Percentiles rank a stretch among this genome's conserved stretches.
phyloP scores from a whole-genome alignment of 2,888 invertebrate species.

The Fragum whitleyi region DNA sequence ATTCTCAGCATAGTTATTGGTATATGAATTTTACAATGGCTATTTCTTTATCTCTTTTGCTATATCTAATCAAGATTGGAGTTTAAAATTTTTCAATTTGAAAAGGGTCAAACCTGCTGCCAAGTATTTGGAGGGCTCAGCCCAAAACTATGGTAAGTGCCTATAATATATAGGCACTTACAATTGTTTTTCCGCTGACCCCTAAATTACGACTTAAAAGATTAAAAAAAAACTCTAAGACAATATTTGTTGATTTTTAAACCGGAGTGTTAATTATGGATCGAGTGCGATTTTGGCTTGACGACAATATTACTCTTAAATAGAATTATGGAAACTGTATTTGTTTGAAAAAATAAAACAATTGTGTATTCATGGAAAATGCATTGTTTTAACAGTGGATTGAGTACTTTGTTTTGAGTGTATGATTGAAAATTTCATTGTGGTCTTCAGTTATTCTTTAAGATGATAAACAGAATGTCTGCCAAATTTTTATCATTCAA shows the following conservation, averaged over 20 bases:
- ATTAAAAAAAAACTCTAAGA: constrained; percentile 18
- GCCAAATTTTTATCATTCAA: no score
- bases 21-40: no score
- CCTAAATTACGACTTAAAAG: no score
- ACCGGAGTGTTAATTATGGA: not conserved
- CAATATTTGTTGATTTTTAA: constrained; percentile 13
- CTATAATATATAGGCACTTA: no score
- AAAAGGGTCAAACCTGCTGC: constrained; percentile 13
- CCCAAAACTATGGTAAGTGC: no score
- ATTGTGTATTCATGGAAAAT: constrained; percentile 17
- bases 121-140: not conserved
- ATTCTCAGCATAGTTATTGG: no score
- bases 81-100: not conserved
- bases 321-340: not conserved
- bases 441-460: no score
- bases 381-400: constrained; percentile 8
- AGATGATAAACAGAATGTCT: no score
- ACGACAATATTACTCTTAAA: constrained; percentile 7
- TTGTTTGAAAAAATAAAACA: constrained; percentile 4
- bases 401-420: not conserved
- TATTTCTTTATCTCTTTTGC: not conserved
- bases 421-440: not conserved
- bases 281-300: not conserved
- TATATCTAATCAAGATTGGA: not conserved
- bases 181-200: no score